These are phyloP conservation scores for Anableps anableps DNA, from an alignment of 2,797 vertebrate genomes.

Conservation along the genomic window DNA sequence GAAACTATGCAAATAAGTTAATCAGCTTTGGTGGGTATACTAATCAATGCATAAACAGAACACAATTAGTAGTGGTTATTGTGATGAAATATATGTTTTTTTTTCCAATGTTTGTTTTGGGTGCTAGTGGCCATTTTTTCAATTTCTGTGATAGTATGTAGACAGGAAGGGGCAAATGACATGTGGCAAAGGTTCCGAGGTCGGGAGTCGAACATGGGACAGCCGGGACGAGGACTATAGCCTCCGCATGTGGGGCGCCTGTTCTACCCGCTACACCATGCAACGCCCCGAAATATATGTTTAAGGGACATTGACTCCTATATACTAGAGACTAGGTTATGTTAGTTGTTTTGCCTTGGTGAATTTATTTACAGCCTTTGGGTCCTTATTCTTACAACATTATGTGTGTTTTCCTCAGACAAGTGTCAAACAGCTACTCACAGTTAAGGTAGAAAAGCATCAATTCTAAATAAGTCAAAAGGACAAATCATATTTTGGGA, in stretches of 20 bases:
- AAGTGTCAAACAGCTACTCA: slow-evolving; percentile 2
- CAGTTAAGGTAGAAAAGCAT: slow-evolving; percentile 2
- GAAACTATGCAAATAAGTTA: not conserved
- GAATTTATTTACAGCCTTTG: not conserved
- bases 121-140: too few species aligned
- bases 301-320: not conserved
- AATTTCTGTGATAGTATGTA: too few species aligned
- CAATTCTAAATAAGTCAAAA: slow-evolving; percentile 24
- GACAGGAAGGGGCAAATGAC: too few species aligned
- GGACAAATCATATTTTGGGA: slow-evolving; percentile 39
- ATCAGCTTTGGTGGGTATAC: not conserved
- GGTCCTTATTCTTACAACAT: not conserved
- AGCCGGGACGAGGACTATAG: too few species aligned
- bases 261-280: too few species aligned
- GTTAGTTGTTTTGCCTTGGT: not conserved
- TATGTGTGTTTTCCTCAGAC: too few species aligned
- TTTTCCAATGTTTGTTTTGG: too few species aligned
- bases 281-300: too few species aligned
- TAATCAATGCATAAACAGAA: not conserved
- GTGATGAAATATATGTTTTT: not conserved
- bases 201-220: too few species aligned
- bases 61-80: not conserved
- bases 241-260: too few species aligned
- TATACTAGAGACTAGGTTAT: not conserved
- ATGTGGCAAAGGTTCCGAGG: too few species aligned